Conservation (phyloP, 23 tunicate species). For the Oikopleura dioica region DNA sequence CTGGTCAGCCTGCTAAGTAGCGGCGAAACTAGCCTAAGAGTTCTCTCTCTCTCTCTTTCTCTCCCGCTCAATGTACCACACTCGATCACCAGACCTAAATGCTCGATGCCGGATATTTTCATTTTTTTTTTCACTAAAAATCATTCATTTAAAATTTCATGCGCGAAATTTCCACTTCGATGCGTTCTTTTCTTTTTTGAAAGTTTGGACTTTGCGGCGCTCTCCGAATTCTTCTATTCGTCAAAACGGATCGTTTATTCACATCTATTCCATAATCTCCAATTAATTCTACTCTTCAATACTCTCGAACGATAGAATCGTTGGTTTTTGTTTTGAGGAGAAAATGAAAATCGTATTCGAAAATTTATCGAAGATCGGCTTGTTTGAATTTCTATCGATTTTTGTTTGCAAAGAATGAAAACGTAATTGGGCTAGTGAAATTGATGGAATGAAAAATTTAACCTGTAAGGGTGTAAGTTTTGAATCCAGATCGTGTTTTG, state of each 20-base stretch:
- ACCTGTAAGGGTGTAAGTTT: background rate
- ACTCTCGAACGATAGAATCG: no score
- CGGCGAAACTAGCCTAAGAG: background rate
- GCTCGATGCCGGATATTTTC: no score
- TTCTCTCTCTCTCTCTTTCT: background rate
- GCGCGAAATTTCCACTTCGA: no score
- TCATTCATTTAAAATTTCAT: no score
- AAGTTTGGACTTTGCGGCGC: no score
- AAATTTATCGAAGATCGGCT: background rate
- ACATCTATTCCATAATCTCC: no score
- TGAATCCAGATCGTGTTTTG: background rate
- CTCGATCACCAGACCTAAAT: no score
- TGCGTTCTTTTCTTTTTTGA: no score
- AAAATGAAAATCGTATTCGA: background rate
- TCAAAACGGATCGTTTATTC: no score
- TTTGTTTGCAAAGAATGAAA: background rate
- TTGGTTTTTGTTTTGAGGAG: background rate
- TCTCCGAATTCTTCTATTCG: no score
- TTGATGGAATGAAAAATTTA: background rate
- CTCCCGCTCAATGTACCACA: background rate
- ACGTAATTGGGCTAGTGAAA: background rate
- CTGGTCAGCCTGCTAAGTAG: conserved; percentile 1
- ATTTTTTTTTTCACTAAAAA: no score
- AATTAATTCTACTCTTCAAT: no score
- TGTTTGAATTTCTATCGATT: background rate